A percentile compares a stretch with the other conserved stretches of the same genome.
Evolutionary conservation across 2,113 vertebrate genomes (phyloP).

Genomic region (Oriolus oriolus): DNA sequence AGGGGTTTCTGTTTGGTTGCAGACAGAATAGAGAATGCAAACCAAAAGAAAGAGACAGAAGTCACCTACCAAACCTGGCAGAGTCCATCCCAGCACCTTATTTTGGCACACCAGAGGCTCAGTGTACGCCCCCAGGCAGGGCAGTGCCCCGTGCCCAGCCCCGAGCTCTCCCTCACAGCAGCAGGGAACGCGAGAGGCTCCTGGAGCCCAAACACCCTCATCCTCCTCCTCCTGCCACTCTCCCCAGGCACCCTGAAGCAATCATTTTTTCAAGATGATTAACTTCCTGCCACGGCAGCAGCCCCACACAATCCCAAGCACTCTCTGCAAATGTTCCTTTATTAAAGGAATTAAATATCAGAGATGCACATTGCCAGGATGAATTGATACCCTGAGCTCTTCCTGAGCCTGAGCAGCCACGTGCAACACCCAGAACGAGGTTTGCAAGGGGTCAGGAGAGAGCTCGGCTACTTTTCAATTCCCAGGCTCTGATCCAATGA

Average conservation of each 20-base stretch:
- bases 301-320: not conserved
- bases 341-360: not conserved
- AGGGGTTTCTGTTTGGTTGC: accelerated
- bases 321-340: not conserved
- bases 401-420: not conserved
- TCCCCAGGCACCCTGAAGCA: not conserved
- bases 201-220: not conserved
- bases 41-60: not conserved
- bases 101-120: accelerated
- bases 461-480: not conserved
- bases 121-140: accelerated
- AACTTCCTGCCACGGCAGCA: not conserved
- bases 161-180: accelerated
- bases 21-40: not conserved
- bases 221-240: not conserved
- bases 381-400: not conserved
- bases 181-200: accelerated
- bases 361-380: not conserved
- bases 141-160: not conserved
- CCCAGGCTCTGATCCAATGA: slow-evolving; percentile 39
- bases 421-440: not conserved
- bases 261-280: not conserved
- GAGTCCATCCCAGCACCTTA: accelerated
- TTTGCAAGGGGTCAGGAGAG: not conserved
- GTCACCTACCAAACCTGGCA: not conserved